Base-by-base conservation (phyloP, 2,888 invertebrate genomes). In the Rhodophaea formosa region DNA sequence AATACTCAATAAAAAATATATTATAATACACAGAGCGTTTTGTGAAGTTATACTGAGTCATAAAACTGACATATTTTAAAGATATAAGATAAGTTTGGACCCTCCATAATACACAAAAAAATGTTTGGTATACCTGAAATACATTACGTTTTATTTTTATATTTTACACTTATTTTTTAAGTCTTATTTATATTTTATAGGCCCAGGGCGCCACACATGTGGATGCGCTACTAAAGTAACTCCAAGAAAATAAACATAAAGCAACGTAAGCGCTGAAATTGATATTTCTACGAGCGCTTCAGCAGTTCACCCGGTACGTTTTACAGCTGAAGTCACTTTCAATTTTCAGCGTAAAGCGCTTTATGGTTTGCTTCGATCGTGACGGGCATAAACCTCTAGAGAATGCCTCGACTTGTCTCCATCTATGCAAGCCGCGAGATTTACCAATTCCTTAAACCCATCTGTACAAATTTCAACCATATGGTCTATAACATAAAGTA, bases 291-390 rank as follows among this genome's bases (percentile, higher is more conserved):
- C 61, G 68, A 79, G 74, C 74, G 74, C 74, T 79, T 80, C 43
- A 72, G 71, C 72, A 72, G 72, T 79, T 77, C 73, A 64, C 68
- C 58, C 66, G 62, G 77, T 80, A 84, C 83, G 85, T 86, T 88
- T 88, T 86, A 88, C 84, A 84, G 75, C 86, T 77, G 72, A 82
- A 88, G 83, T 82, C 87, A 87, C 89, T 89, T 89, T 89, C 88
- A 88, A 88, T 89, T 88, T 88, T 78, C 83, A 81, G 75, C 80
- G 69, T 78, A 81, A 82, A 84, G 84, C 87, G 83, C 84, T 88
- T 87, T 88, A 88, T 81, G 77, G 80, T 75, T 75, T 70, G 74
- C 70, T 73, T 68, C 66, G 71, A 75, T 77, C 89, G 90, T 89
- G 89, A 85, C 83, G 74, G 65, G 86, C 82, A 84, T 88, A 80